Conservation (phyloP, 1,140 invertebrate genomes). For the Cotesia chilonis region DNA sequence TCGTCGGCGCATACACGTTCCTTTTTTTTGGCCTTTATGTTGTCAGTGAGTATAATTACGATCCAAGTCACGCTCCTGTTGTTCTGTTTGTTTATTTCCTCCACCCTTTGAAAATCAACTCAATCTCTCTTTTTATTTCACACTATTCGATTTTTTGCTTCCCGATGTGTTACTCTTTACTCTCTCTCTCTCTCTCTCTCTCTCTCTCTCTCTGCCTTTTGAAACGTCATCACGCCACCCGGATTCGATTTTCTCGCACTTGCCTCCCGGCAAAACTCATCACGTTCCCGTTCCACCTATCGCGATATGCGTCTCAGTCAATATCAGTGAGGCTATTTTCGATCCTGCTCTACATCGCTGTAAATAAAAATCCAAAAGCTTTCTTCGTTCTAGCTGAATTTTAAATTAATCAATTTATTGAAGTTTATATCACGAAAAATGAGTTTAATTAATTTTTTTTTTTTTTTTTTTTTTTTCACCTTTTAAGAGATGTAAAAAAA, state of each 20-base stretch:
- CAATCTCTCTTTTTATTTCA: neutral
- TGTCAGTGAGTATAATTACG: slow-evolving; percentile 6
- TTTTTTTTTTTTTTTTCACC: no score
- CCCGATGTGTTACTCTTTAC: neutral
- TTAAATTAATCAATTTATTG: no score
- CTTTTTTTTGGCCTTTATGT: neutral
- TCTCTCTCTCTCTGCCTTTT: no score
- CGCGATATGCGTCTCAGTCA: neutral
- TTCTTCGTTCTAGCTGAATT: no score
- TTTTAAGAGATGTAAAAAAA: no score
- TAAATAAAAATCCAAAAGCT: neutral
- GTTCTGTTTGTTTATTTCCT: neutral
- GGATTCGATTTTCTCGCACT: neutral
- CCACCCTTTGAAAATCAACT: slow-evolving; percentile 1
- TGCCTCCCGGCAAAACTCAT: neutral
- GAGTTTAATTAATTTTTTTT: no score
- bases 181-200: no score
- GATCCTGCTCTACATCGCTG: no score
- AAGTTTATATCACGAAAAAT: no score
- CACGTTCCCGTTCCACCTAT: neutral
- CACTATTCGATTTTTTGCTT: neutral
- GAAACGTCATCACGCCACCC: slow-evolving; percentile 3
- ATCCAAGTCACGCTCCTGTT: neutral
- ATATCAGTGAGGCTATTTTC: neutral
- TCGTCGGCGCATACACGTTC: neutral